Conservation (phyloP, 2,113 vertebrate genomes). For the Toxotes chatareus region DNA sequence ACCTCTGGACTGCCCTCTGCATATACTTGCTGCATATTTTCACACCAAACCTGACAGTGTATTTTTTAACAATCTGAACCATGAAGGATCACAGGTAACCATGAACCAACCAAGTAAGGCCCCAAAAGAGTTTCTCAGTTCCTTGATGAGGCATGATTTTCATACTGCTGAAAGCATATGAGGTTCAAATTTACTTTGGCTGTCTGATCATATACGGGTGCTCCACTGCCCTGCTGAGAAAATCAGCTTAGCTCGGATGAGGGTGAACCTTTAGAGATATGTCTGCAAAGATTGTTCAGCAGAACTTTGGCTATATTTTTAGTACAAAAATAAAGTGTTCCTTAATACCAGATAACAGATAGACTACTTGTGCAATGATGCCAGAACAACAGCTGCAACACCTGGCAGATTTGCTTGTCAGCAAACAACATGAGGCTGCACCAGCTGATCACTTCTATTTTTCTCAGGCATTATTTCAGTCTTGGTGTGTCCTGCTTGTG, state of each 20-base stretch:
- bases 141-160: neutral
- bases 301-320: neutral
- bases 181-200: neutral
- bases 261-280: neutral
- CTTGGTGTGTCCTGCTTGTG: neutral
- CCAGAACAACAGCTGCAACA: slow-evolving; percentile 42
- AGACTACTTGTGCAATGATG: neutral
- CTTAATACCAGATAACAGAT: neutral
- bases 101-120: neutral
- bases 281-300: neutral
- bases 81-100: neutral
- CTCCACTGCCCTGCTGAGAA: neutral
- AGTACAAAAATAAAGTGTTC: neutral
- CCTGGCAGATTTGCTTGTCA: slow-evolving; percentile 40
- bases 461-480: slow-evolving; percentile 14
- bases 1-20: neutral
- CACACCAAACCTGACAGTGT: neutral
- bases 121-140: neutral
- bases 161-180: neutral
- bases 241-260: neutral
- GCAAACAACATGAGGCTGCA: slow-evolving; percentile 20
- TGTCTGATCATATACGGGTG: neutral
- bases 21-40: neutral
- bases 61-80: neutral
- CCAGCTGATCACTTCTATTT: slow-evolving; percentile 20